Base-by-base conservation (phyloP, 2,888 invertebrate genomes). In the Nudaria mundana region DNA sequence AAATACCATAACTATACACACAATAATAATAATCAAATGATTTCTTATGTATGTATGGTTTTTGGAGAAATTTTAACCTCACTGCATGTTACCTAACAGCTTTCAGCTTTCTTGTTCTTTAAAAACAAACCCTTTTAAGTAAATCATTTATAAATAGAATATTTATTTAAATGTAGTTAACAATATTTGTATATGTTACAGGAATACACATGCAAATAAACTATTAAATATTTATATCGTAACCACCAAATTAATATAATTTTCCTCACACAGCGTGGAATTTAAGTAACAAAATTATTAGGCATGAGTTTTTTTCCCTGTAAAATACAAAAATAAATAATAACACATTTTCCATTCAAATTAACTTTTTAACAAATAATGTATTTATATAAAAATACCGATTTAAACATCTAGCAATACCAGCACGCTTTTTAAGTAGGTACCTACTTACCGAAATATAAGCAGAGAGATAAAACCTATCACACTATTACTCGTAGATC, bases 31-130 rank as follows among this genome's bases (percentile, higher is more conserved):
- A n/a, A 16, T 16, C 16, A 30, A 16, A 30, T 11, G 16, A 8
- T 15, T 10, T 30, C 7, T 15, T 63, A 56, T 63, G 53, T 52
- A 55, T 50, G 56, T 54, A 37, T 53, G 48, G n/a, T 49, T 63
- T 66, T 60, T 63, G 59, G 48, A 43, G 48, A 45, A 48, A 49
- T 52, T 55, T 49, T 40, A 42, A 41, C 31, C 38, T 42, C 54
- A 57, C 55, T 75, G 75, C 72, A 75, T 76, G 36, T 51, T 44
- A 49, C 45, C 46, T 70, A 69, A 72, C 61, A 53, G 74, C 70
- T 72, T 74, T 56, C 43, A 38, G 71, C 68, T 74, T 68, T 52
- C 30, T 63, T 52, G 43, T 47, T 43, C 53, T 48, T 38, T 44
- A 37, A 34, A 52, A 7, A 38, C 44, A 48, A 51, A 31, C 37